Evolutionary conservation across 2,888 invertebrate species (phyloP), one percentile per base, ranked within the genome.

Genomic region (Prostheceraeus crozeri): DNA sequence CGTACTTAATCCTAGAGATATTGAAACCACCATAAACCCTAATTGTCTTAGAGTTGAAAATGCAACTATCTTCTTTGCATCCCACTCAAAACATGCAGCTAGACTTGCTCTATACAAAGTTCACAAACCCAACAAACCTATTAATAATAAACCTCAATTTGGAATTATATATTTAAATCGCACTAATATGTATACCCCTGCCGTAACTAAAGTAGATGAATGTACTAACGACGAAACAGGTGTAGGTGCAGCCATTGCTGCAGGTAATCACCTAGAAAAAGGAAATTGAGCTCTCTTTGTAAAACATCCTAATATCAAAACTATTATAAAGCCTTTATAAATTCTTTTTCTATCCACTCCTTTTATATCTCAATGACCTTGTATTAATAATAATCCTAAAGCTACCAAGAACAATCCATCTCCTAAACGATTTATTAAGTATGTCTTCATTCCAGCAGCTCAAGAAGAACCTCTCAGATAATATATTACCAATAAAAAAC

Each of bases 241-340:
- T 0, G 85, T 85, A 30, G 85, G 85, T 45, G 85, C 85, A 0
- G 84, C 84, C 75, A 85, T 85, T 36, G 85, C 85, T 0, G 82
- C 83, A 0, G 85, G 85, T 52, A 85, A 74, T 68, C 85, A 86
- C 45, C 84, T 81, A 63, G 84, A 84, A 83, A 86, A 86, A 48
- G 85, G 85, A 80, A 85, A 82, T 76, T 86, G 85, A 71, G 85
- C 85, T 66, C 85, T 85, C 76, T 86, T 86, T 62, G 85, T 85
- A 78, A 84, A 82, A 56, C 70, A 77, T 80, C 79, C 80, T 76
- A 71, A 67, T 78, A 74, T 79, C 78, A 81, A 81, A 1, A 79
- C 76, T 0, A 79, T 72, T 81, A 81, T 69, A 79, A 74, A 64
- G 36, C 61, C 30, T 33, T 51, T n/a, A 52, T 59, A 31, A 28